Evolutionary conservation across 2,113 vertebrate species (phyloP).

Genomic region (Murina feae): DNA sequence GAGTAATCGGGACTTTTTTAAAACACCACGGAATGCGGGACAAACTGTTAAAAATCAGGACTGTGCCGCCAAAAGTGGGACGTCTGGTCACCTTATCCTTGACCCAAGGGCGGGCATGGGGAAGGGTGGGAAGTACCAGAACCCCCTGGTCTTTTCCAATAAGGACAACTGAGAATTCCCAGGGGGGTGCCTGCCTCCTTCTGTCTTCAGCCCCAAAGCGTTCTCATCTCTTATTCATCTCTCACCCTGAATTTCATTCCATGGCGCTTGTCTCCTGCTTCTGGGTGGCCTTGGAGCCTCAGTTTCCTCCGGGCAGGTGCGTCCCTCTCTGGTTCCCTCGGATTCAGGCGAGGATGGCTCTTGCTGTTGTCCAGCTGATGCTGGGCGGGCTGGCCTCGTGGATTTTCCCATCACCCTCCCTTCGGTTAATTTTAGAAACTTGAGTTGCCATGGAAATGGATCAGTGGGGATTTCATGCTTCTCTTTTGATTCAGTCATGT

Average conservation of each 20-base stretch:
- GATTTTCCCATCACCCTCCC: slow-evolving; percentile 66
- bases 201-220: background rate
- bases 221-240: background rate
- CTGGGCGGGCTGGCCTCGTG: slow-evolving; percentile 37
- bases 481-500: slow-evolving; percentile 77
- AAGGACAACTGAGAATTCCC: background rate
- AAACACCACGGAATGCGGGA: too few species aligned
- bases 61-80: too few species aligned
- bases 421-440: slow-evolving; percentile 78
- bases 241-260: background rate
- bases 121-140: background rate
- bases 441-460: slow-evolving; percentile 76
- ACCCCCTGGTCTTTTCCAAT: background rate
- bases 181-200: background rate
- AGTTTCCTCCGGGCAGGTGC: background rate
- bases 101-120: background rate
- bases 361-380: slow-evolving; percentile 39
- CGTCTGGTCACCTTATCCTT: too few species aligned
- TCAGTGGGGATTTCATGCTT: slow-evolving; percentile 70
- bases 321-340: slow-evolving; percentile 47
- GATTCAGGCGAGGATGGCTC: slow-evolving; percentile 44
- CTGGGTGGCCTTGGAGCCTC: background rate
- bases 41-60: too few species aligned
- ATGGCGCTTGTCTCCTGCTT: background rate
- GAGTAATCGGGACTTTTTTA: too few species aligned